A percentile compares a stretch with the other conserved stretches of the same genome.
Evolutionary conservation across 2,113 vertebrate genomes (phyloP).

Genomic region (Phaetusa simplex): DNA sequence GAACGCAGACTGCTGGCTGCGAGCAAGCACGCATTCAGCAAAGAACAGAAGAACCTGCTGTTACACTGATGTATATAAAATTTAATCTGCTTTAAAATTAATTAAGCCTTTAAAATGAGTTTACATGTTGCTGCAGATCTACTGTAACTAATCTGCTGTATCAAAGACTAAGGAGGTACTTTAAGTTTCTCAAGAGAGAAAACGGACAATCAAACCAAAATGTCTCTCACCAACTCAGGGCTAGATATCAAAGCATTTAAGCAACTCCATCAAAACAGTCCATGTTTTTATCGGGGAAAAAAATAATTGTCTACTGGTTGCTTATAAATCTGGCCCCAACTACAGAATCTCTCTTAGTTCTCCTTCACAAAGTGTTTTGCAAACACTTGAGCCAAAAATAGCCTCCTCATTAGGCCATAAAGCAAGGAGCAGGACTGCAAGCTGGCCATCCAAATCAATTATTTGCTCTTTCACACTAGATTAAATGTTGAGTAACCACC

Average conservation of each 20-base stretch:
- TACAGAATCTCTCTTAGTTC: not conserved
- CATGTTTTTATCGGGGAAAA: not conserved
- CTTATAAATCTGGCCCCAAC: not conserved
- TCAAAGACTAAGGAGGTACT: not conserved
- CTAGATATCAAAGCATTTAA: not conserved
- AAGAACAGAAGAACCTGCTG: not conserved
- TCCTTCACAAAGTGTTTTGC: not conserved
- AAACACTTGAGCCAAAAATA: slow-evolving; percentile 34
- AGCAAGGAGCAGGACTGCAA: not conserved
- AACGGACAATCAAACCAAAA: not conserved
- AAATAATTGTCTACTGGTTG: not conserved
- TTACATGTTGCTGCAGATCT: not conserved
- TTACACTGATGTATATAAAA: not conserved
- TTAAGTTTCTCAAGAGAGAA: not conserved
- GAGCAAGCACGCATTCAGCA: not conserved
- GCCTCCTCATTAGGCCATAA: slow-evolving; percentile 5
- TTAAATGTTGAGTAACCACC: slow-evolving; percentile 19
- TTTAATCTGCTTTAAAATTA: not conserved
- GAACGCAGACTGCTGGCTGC: not conserved
- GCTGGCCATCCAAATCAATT: not conserved
- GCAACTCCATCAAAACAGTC: not conserved
- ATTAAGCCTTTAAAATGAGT: not conserved
- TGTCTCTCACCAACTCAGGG: not conserved
- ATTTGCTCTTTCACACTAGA: not conserved
- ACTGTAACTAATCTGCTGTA: not conserved